Evolutionary conservation across 2,797 vertebrate genomes (phyloP), one percentile per base, ranked within the genome.

Genomic region (Lepilemur septentrionalis): DNA sequence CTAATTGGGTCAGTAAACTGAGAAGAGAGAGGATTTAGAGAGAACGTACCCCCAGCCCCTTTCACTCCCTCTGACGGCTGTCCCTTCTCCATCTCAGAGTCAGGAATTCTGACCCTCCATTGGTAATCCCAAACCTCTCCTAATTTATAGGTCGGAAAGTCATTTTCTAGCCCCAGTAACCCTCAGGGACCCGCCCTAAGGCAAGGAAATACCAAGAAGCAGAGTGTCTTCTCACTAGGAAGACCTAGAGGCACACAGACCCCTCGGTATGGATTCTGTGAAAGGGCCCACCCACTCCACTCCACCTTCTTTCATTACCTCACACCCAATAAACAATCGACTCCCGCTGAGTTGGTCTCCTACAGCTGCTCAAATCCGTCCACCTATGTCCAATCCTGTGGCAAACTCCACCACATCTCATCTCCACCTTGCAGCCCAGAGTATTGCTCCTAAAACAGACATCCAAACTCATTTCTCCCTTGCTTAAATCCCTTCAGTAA

Each of bases 381-480:
- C 11, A n/a, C 35, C 65, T 43, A 8, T 2, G 35, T 43, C 46
- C 73, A 69, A 2, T 65, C 41, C 52, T 69, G 30, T 55, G 41
- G 46, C 28, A 67, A 38, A 38, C 25, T 8, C 67, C 4, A 17
- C 75, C 25, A 15, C 15, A 13, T 23, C 35, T 41, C 32, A 13
- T 70, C 18, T 50, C 67, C 65, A 20, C 32, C 18, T 25, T 12
- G 63, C 78, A 41, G 25, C n/a, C 72, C 46, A 9, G 41, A 43
- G 9, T 48, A 50, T 76, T 84, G 30, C 76, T 95, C 86, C 55
- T 84, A 32, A 93, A 83, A 83, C 7, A 87, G 22, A 63, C 63
- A 30, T n/a, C 28, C 12, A 3, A 82, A 63, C 73, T 52, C 28
- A 23, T 18, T 32, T 28, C 63, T 80, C 35, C 22, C 14, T 48